These are phyloP conservation scores for Indicator maculatus DNA, from an alignment of 2,113 vertebrate genomes.

Conservation along the genomic window DNA sequence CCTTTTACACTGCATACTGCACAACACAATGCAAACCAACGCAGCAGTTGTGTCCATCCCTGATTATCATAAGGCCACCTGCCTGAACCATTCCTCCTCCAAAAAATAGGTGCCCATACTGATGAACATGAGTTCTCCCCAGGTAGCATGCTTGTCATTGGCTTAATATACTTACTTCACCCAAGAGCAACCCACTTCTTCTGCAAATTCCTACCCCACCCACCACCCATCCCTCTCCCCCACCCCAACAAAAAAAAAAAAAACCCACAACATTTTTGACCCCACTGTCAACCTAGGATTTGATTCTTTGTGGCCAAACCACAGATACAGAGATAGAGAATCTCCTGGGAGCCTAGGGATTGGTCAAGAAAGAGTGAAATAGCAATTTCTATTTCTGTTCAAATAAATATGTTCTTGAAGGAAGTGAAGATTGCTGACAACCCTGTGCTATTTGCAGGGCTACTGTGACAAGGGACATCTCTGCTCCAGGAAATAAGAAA, in stretches of 20 bases:
- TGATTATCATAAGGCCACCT: accelerated
- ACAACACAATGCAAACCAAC: background rate
- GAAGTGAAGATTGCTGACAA: background rate
- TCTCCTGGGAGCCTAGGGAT: background rate
- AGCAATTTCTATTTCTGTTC: background rate
- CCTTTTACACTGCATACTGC: background rate
- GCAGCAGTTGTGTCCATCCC: background rate
- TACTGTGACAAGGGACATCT: background rate
- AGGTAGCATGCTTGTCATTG: background rate
- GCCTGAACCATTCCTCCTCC: background rate
- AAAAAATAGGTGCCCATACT: background rate
- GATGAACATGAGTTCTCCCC: background rate
- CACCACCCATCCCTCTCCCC: no score
- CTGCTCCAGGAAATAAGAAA: background rate
- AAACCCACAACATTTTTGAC: background rate
- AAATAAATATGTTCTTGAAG: background rate
- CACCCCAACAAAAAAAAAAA: no score
- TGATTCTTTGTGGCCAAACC: background rate
- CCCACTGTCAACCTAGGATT: background rate
- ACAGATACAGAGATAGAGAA: background rate
- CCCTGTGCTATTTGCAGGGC: background rate
- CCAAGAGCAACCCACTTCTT: background rate
- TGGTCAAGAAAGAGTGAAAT: background rate
- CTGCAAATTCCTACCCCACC: background rate
- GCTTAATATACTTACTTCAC: background rate